Conservation (phyloP, 1,140 invertebrate genomes). For the Hyles euphorbiae region DNA sequence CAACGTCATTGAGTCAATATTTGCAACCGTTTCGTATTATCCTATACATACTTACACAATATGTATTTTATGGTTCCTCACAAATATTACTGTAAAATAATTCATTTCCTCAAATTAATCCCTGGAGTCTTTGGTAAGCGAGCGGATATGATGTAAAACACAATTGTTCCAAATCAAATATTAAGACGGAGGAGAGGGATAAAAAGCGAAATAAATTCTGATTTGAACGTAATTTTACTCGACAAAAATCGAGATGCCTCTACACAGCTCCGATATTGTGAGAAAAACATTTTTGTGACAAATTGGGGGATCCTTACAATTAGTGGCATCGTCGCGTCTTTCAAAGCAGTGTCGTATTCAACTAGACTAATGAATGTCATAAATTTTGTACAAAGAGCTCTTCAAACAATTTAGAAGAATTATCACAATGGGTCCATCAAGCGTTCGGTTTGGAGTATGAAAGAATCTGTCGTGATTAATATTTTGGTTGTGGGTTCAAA, state of each 20-base stretch:
- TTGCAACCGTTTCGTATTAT: too few species aligned
- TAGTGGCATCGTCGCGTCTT: constrained; percentile 43
- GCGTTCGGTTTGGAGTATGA: constrained; percentile 3
- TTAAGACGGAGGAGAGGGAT: too few species aligned
- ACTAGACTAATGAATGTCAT: constrained; percentile 56
- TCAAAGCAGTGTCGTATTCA: constrained; percentile 52
- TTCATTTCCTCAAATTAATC: too few species aligned
- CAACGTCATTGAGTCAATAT: too few species aligned
- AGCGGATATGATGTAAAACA: too few species aligned
- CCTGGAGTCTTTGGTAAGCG: too few species aligned
- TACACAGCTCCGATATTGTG: constrained; percentile 20
- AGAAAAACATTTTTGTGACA: constrained; percentile 39
- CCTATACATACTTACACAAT: too few species aligned
- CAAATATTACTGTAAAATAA: too few species aligned
- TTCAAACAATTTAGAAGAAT: constrained; percentile 39
- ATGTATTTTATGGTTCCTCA: too few species aligned
- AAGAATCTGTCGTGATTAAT: constrained; percentile 7
- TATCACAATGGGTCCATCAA: constrained; percentile 19
- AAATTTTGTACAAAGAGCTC: constrained; percentile 41
- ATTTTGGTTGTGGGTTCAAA: constrained; percentile 3
- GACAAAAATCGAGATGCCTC: neutral
- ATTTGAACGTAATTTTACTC: neutral
- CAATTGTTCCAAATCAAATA: too few species aligned
- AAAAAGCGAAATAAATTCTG: too few species aligned
- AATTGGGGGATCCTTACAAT: constrained; percentile 53